Evolutionary conservation across 2,888 invertebrate genomes (phyloP).

Genomic region (Ecdyonurus torrentis): DNA sequence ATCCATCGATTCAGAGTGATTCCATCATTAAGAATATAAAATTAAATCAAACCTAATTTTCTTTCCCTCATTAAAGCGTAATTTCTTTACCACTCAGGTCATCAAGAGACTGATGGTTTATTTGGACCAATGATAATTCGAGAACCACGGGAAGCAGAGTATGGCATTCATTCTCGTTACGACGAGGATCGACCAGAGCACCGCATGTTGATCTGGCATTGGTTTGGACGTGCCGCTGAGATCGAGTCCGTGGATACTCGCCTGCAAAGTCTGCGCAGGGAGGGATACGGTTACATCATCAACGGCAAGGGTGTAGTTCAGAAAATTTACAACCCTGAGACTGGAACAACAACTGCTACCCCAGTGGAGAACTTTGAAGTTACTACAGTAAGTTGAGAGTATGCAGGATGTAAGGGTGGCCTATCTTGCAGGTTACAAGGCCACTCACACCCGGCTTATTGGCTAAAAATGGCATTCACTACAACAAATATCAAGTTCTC

Average conservation of each 20-base stretch:
- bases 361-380: conserved; percentile 19
- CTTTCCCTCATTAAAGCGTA: too few relatives aligned
- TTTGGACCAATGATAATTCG: conserved; percentile 27
- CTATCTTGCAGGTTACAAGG: too few relatives aligned
- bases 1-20: too few relatives aligned
- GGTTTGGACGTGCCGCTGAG: conserved; percentile 20
- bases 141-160: conserved; percentile 19
- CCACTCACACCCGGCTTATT: too few relatives aligned
- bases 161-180: conserved; percentile 21
- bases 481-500: too few relatives aligned
- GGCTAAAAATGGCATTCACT: too few relatives aligned
- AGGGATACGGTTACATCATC: conserved; percentile 19
- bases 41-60: too few relatives aligned
- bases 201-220: conserved; percentile 30
- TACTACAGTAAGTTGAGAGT: conserved; percentile 17
- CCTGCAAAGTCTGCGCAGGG: neutral
- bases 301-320: conserved; percentile 20
- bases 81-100: too few relatives aligned
- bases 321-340: conserved; percentile 12
- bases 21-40: too few relatives aligned
- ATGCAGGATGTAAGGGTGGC: too few relatives aligned
- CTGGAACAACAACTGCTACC: conserved; percentile 13
- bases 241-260: conserved; percentile 9
- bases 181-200: conserved; percentile 32
- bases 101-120: conserved; percentile 29